Conservation (phyloP, 2,797 vertebrate genomes). For the Micropoecilia bifurca region DNA sequence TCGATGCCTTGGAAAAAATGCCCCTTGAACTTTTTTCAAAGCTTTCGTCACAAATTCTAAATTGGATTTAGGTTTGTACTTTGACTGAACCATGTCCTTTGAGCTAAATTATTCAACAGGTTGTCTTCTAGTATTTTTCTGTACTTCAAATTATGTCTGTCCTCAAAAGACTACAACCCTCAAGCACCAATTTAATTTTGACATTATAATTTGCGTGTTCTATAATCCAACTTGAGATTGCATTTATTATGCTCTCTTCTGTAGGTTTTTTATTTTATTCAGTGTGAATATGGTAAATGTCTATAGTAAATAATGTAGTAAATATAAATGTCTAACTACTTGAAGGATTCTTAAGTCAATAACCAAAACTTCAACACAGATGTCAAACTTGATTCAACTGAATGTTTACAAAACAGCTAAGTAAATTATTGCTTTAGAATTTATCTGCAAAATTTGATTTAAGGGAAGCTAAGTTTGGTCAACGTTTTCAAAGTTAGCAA, state of each 20-base stretch:
- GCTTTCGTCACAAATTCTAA: background rate
- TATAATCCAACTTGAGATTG: too few species aligned
- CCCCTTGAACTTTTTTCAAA: background rate
- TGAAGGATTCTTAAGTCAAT: too few species aligned
- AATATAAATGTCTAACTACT: too few species aligned
- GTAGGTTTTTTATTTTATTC: background rate
- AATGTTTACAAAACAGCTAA: too few species aligned
- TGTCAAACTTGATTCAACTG: too few species aligned
- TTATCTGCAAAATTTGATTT: too few species aligned
- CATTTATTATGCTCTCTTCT: background rate
- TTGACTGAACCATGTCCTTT: background rate
- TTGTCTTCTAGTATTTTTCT: background rate
- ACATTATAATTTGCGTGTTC: background rate
- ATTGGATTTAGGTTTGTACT: background rate
- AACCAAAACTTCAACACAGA: too few species aligned
- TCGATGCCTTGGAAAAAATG: background rate
- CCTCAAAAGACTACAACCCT: background rate
- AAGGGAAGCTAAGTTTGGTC: too few species aligned
- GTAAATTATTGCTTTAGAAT: too few species aligned
- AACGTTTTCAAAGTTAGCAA: too few species aligned
- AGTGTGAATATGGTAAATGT: too few species aligned
- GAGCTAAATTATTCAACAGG: background rate
- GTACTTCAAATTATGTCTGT: background rate
- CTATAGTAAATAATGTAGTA: too few species aligned
- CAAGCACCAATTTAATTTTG: background rate